These are phyloP conservation scores for Pseudolaguvia tuberculata DNA, from an alignment of 2,113 vertebrate species.

Conservation along the genomic window DNA sequence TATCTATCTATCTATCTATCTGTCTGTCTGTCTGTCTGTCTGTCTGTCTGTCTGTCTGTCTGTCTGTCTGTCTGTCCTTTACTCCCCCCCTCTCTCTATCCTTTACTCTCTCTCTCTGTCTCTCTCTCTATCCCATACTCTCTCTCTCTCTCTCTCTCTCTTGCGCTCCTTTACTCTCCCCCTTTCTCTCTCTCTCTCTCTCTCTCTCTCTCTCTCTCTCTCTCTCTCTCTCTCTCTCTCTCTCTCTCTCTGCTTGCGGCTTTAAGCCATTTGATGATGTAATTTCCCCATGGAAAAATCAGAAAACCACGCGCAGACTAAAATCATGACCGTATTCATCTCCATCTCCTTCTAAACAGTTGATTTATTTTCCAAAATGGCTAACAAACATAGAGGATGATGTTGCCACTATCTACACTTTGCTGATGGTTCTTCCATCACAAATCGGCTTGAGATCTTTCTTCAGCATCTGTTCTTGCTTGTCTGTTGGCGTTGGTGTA, in stretches of 20 bases:
- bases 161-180: too few relatives aligned
- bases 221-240: too few relatives aligned
- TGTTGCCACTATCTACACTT: background rate
- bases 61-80: too few relatives aligned
- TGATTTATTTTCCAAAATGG: background rate
- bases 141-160: too few relatives aligned
- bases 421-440: background rate
- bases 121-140: too few relatives aligned
- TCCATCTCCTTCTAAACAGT: constrained; percentile 56
- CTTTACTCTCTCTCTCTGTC: too few relatives aligned
- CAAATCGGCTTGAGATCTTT: background rate
- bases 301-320: constrained; percentile 56
- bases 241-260: constrained; percentile 54
- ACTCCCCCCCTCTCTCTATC: too few relatives aligned
- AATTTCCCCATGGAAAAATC: constrained; percentile 50
- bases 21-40: too few relatives aligned
- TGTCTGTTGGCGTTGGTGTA: background rate
- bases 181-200: too few relatives aligned
- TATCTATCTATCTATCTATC: too few relatives aligned
- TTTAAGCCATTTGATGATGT: constrained; percentile 61
- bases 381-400: background rate
- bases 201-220: too few relatives aligned
- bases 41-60: too few relatives aligned
- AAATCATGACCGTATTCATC: constrained; percentile 60
- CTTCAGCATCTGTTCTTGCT: background rate